A percentile compares a stretch with the other conserved stretches of the same genome.
phyloP scores from a whole-genome alignment of 1,140 invertebrate genomes.

The Zaprionus vittiger region DNA sequence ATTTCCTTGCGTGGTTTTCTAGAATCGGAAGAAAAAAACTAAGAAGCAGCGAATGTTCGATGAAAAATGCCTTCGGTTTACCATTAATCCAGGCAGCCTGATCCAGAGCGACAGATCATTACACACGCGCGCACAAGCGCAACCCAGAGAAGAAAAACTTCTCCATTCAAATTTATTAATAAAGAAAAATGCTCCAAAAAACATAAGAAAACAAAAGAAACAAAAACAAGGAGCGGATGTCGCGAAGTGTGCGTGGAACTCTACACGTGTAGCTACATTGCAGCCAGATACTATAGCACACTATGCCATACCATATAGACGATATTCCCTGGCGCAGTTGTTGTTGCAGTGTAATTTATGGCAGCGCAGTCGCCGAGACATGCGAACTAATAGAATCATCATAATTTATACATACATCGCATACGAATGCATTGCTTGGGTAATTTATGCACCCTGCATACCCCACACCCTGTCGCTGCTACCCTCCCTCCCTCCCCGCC shows the following conservation, averaged over 20 bases:
- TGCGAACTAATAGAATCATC: slow-evolving; percentile 81
- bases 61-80: slow-evolving; percentile 83
- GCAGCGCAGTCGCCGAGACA: slow-evolving; percentile 58
- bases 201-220: slow-evolving; percentile 1
- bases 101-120: slow-evolving; percentile 83
- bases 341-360: slow-evolving; percentile 69
- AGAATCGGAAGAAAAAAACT: slow-evolving; percentile 14
- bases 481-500: neutral
- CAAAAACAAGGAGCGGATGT: slow-evolving; percentile 48
- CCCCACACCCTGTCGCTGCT: neutral
- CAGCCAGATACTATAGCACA: neutral
- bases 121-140: slow-evolving; percentile 64
- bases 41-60: slow-evolving; percentile 58
- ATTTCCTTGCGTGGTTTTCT: slow-evolving; percentile 32
- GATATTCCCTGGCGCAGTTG: slow-evolving; percentile 57
- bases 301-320: neutral
- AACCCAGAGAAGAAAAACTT: slow-evolving; percentile 16
- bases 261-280: slow-evolving; percentile 34
- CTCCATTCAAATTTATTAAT: slow-evolving; percentile 76
- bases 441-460: slow-evolving; percentile 63
- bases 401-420: slow-evolving; percentile 75
- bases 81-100: slow-evolving; percentile 80
- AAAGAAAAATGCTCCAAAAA: slow-evolving; percentile 56
- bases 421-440: slow-evolving; percentile 58
- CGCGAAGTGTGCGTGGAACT: slow-evolving; percentile 24